Conservation (phyloP, 2,888 invertebrate genomes). For the Formica aserva region DNA sequence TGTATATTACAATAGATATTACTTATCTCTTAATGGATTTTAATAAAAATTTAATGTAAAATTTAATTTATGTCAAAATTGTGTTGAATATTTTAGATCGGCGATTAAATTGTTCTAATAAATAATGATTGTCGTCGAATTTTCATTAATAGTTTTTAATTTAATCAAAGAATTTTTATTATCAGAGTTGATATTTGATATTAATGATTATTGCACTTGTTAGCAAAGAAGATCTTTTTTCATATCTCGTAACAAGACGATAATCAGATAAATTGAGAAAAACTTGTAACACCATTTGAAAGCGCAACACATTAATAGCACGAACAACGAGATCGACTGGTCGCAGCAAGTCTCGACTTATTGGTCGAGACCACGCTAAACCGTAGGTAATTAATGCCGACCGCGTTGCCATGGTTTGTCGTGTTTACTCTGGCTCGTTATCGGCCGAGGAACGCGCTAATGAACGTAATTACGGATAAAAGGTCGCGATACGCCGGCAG, state of each 20-base stretch:
- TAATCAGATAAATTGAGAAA: conserved; percentile 5
- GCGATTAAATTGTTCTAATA: background rate
- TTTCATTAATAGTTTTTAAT: background rate
- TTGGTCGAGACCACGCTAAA: conserved; percentile 66
- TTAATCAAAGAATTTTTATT: background rate
- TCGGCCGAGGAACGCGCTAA: conserved; percentile 75
- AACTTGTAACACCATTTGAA: background rate
- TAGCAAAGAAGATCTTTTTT: background rate
- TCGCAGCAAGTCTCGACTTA: conserved; percentile 35
- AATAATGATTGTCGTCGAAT: background rate
- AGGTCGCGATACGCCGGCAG: conserved; percentile 60
- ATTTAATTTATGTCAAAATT: background rate
- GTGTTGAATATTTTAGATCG: background rate
- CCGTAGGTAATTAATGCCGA: conserved; percentile 76
- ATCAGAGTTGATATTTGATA: background rate
- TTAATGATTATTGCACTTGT: background rate
- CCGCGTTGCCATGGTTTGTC: conserved; percentile 75
- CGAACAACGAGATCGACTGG: conserved; percentile 1
- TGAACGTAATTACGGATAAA: conserved; percentile 78
- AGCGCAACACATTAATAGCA: background rate
- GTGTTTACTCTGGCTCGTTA: conserved; percentile 72
- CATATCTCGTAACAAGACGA: background rate
- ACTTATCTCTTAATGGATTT: background rate
- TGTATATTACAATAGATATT: too few species aligned
- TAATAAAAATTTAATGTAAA: background rate